Evolutionary conservation across 2,113 vertebrate species (phyloP).

Genomic region (Misgurnus anguillicaudatus): DNA sequence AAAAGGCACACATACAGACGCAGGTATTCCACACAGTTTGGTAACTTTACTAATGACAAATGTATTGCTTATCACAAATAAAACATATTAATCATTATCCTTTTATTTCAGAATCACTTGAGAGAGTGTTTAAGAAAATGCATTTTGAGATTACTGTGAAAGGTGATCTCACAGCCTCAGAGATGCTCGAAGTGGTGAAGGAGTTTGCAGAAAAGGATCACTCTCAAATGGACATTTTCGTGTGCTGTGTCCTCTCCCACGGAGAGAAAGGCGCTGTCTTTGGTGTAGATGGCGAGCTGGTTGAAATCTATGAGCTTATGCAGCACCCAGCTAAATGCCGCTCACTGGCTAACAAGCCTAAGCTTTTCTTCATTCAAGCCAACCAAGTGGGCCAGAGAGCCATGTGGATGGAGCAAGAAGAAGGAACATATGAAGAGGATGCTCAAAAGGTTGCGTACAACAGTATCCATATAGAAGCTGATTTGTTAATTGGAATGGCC

Average conservation of each 20-base stretch:
- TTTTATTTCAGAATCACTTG: conserved; percentile 28
- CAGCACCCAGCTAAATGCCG: conserved; percentile 64
- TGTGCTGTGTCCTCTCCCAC: conserved; percentile 76
- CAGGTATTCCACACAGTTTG: conserved; percentile 17
- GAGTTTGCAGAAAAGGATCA: conserved; percentile 53
- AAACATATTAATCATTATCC: background rate
- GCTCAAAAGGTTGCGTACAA: background rate
- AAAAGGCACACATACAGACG: conserved; percentile 32
- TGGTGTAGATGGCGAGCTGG: conserved; percentile 56
- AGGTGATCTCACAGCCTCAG: background rate
- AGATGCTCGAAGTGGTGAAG: background rate
- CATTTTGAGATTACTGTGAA: background rate
- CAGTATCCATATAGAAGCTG: conserved; percentile 58
- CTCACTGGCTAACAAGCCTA: conserved; percentile 71
- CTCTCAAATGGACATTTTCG: conserved; percentile 67
- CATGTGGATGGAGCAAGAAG: conserved; percentile 24
- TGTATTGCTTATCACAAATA: background rate
- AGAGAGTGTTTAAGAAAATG: background rate
- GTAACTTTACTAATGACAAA: background rate
- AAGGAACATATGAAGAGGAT: conserved; percentile 43
- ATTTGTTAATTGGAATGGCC: conserved; percentile 71
- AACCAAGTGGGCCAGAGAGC: conserved; percentile 64
- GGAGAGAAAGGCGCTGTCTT: conserved; percentile 64
- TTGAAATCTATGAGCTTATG: conserved; percentile 63
- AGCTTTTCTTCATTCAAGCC: conserved; percentile 76